These are phyloP conservation scores for Muntiacus reevesi DNA, from an alignment of 2,113 vertebrate genomes.

Conservation along the genomic window DNA sequence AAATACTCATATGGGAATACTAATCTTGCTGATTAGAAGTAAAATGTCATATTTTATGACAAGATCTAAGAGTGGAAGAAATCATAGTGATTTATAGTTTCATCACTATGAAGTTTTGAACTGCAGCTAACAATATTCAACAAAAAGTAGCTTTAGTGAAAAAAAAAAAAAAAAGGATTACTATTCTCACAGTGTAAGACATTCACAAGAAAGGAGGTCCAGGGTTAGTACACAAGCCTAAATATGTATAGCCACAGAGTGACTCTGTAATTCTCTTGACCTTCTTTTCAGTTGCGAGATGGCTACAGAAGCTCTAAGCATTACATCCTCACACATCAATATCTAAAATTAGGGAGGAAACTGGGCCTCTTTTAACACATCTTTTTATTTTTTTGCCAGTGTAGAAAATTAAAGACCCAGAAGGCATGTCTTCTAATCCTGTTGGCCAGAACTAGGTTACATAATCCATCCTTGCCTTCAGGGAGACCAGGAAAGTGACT, in stretches of 20 bases:
- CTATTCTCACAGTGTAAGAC: neutral
- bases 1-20: neutral
- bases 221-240: neutral
- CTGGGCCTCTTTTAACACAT: neutral
- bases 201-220: neutral
- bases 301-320: neutral
- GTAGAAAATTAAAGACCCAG: neutral
- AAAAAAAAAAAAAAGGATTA: neutral
- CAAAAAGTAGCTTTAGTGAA: neutral
- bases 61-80: neutral
- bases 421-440: neutral
- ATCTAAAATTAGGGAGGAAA: neutral
- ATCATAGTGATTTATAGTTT: neutral
- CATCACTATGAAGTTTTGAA: neutral
- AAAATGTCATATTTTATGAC: neutral
- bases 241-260: neutral
- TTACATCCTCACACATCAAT: neutral
- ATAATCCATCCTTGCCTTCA: neutral
- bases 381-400: neutral
- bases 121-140: neutral
- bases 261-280: neutral
- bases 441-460: neutral
- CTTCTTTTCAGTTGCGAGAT: neutral
- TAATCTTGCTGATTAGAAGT: neutral
- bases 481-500: neutral